A percentile compares a stretch with the other conserved stretches of the same genome.
These are phyloP conservation scores for Actinopyga echinites DNA, from an alignment of 53 echinoderm and acorn worm genomes.

Conservation along the genomic window DNA sequence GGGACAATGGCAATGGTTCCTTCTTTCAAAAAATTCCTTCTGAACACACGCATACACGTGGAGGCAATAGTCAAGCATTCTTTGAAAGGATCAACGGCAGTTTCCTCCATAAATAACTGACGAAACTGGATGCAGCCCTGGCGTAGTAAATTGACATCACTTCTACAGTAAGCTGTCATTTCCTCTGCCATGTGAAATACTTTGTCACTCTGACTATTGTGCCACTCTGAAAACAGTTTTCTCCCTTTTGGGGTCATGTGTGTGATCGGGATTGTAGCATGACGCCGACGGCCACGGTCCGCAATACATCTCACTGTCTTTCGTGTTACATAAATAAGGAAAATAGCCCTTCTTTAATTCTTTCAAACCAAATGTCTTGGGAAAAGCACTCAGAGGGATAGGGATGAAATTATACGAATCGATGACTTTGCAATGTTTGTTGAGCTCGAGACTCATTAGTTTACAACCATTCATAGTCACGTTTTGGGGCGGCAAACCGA, in stretches of 20 bases:
- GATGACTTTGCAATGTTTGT: not conserved
- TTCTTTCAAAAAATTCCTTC: slow-evolving; percentile 17
- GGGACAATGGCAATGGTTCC: not conserved
- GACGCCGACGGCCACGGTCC: not conserved
- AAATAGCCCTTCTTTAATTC: not conserved
- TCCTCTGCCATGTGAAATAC: not conserved
- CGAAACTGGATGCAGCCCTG: too few species aligned
- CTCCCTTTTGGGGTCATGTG: too few species aligned
- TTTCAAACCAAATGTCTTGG: not conserved
- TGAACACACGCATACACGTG: slow-evolving; percentile 27
- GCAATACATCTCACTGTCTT: not conserved
- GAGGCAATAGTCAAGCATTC: slow-evolving; percentile 62
- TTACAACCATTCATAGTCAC: not conserved
- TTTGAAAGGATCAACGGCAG: slow-evolving; percentile 67
- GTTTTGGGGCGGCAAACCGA: too few species aligned
- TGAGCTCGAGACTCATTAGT: not conserved
- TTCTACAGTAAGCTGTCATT: not conserved
- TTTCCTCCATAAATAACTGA: not conserved
- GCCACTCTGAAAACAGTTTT: not conserved
- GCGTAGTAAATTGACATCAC: not conserved
- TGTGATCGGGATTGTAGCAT: too few species aligned
- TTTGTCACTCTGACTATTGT: not conserved
- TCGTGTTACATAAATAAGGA: not conserved
- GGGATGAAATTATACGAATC: not conserved
- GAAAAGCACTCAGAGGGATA: not conserved